phyloP scores from a whole-genome alignment of 2,888 invertebrate species.

The Torymus auratus region DNA sequence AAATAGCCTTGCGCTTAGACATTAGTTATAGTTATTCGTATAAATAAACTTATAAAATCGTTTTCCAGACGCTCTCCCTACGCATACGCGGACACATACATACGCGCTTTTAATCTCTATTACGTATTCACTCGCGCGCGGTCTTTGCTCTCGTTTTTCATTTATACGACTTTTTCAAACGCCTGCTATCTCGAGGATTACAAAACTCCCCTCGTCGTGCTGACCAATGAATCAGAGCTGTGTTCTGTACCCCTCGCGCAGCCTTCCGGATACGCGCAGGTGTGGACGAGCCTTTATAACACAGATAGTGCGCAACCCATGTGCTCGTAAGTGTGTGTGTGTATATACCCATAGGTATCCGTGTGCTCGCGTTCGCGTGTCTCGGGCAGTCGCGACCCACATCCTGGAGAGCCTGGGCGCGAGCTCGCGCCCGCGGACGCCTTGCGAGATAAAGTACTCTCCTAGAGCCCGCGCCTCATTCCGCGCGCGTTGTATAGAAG shows the following conservation, averaged over 20 bases:
- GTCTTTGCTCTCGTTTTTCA: constrained; percentile 41
- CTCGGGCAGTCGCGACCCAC: constrained; percentile 74
- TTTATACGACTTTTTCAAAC: neutral
- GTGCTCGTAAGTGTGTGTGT: neutral
- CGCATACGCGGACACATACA: no score
- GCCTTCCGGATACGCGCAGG: constrained; percentile 57
- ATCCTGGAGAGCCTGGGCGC: constrained; percentile 65
- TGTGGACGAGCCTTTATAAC: constrained; percentile 67
- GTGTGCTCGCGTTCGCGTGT: constrained; percentile 67
- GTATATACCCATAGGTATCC: neutral
- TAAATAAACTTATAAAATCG: constrained; percentile 16
- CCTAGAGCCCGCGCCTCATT: constrained; percentile 69
- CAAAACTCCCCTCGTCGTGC: constrained; percentile 17
- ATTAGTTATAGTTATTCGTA: constrained; percentile 30
- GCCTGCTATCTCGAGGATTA: constrained; percentile 10
- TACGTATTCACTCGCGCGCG: constrained; percentile 26
- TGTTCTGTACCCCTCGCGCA: neutral
- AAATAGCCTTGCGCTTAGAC: constrained; percentile 21
- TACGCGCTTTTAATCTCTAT: neutral
- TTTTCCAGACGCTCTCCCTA: neutral
- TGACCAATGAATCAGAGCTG: constrained; percentile 25
- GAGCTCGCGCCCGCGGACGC: constrained; percentile 24
- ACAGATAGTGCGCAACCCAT: constrained; percentile 56
- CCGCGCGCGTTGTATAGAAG: neutral
- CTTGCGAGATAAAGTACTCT: constrained; percentile 70